A percentile compares a stretch with the other conserved stretches of the same genome.
Conservation (phyloP, 2,888 invertebrate genomes). For the Cryptocephalus moraei region DNA sequence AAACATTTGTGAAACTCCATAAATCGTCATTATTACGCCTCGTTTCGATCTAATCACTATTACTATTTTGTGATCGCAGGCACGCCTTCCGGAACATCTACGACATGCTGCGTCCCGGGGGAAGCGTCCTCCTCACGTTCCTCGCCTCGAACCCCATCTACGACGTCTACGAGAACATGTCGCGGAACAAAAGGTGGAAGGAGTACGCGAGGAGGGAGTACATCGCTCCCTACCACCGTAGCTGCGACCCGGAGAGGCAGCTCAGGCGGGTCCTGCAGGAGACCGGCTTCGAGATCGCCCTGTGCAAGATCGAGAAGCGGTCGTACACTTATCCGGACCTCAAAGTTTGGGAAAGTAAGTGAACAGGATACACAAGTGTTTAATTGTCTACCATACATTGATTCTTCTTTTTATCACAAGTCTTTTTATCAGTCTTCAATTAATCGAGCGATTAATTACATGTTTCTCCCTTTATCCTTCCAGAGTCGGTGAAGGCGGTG, state of each 20-base stretch:
- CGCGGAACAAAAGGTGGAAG: constrained; percentile 46
- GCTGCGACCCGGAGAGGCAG: constrained; percentile 46
- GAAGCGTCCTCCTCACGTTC: constrained; percentile 59
- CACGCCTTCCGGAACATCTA: constrained; percentile 54
- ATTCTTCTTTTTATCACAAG: too few relatives aligned
- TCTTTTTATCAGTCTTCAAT: too few relatives aligned
- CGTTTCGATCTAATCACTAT: neutral
- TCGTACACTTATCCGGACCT: constrained; percentile 48
- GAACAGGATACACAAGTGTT: neutral
- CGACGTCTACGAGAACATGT: constrained; percentile 55
- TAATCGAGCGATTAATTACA: too few relatives aligned
- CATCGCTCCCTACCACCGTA: constrained; percentile 60
- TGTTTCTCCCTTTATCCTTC: constrained; percentile 18
- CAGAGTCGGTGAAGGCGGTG: constrained; percentile 57
- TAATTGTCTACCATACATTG: too few relatives aligned
- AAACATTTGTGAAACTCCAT: too few relatives aligned
- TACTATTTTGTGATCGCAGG: constrained; percentile 34
- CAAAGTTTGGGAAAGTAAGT: constrained; percentile 49
- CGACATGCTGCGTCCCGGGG: constrained; percentile 53
- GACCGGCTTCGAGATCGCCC: constrained; percentile 49
- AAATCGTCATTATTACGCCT: too few relatives aligned
- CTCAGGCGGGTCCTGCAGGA: constrained; percentile 43
- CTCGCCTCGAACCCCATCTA: constrained; percentile 59
- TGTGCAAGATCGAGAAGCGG: constrained; percentile 48
- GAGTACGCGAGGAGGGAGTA: constrained; percentile 53